A percentile compares a stretch with the other conserved stretches of the same genome.
These are phyloP conservation scores for Taurulus bubalis DNA, from an alignment of 2,113 vertebrate genomes.

Conservation along the genomic window DNA sequence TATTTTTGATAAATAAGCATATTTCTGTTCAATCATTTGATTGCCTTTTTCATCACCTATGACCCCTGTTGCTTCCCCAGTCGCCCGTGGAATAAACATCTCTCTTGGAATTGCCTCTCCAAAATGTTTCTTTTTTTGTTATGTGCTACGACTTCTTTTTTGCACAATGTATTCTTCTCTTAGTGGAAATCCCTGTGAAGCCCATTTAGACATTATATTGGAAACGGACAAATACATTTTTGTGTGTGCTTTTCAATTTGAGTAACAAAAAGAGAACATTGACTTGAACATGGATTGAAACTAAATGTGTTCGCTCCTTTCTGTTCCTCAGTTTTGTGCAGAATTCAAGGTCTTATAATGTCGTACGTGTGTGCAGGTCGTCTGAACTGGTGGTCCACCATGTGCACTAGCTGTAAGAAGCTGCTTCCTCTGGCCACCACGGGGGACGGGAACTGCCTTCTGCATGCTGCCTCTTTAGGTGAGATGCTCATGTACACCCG, in stretches of 20 bases:
- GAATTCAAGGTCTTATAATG: background rate
- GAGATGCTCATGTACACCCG: constrained; percentile 55
- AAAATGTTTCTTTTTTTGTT: background rate
- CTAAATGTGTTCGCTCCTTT: background rate
- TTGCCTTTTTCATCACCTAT: background rate
- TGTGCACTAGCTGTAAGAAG: constrained; percentile 95
- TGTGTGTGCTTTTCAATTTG: background rate
- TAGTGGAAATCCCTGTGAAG: background rate
- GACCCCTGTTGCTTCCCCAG: background rate
- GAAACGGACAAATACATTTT: background rate
- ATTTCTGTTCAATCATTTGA: constrained; percentile 1
- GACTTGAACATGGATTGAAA: background rate
- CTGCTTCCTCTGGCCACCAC: constrained; percentile 97
- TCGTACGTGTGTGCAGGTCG: constrained; percentile 85
- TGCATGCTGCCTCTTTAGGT: constrained; percentile 98
- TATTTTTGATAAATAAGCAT: background rate
- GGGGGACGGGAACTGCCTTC: constrained; percentile 97
- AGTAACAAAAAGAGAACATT: background rate
- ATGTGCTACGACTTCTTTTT: background rate
- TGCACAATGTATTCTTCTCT: background rate
- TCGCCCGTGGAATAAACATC: background rate
- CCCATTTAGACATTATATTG: background rate
- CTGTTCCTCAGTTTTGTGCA: background rate
- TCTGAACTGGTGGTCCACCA: constrained; percentile 98
- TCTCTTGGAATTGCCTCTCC: background rate